Evolutionary conservation across 2,888 invertebrate species (phyloP), one percentile per base, ranked within the genome.

Genomic region (Noctua fimbriata): DNA sequence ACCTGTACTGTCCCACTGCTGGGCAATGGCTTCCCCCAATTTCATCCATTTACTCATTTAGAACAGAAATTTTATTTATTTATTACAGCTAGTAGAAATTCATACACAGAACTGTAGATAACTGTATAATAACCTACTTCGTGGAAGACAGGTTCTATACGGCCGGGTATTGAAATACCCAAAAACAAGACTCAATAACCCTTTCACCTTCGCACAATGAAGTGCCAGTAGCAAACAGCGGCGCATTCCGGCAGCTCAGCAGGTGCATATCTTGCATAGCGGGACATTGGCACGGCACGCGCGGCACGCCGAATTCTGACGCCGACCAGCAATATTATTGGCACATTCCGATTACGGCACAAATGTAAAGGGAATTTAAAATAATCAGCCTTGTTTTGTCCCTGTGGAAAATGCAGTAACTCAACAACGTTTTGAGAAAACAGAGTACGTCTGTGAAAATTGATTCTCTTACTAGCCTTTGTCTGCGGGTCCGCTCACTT

Each of bases 251-350:
- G 5, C 60, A 72, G 49, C 18, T 66, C 76, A 67, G 76, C 80
- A 77, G 73, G 73, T 90, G 92, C 94, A 94, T 94, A 94, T 92
- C 94, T 92, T 90, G 90, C 92, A 94, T 95, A 92, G 86, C 90
- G 84, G 74, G 82, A 83, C 85, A 89, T 90, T 83, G 85, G 83
- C 88, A 88, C 82, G 92, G 94, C 92, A 91, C 87, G 93, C 87
- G n/a, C 65, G 91, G 85, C 84, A 88, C 69, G 83, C 78, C 85
- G 84, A 88, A 92, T 91, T 90, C 90, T 88, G 87, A 85, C 91
- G 88, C 90, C 83, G 69, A 81, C 74, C 80, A 79, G 83, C 88
- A 83, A 83, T 82, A 87, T 81, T 85, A 89, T 88, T 84, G 84
- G 71, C 81, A 81, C 83, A 89, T 89, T 89, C 89, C 89, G 41